Evolutionary conservation across 2,888 invertebrate genomes (phyloP).

Genomic region (Leuctra nigra): DNA sequence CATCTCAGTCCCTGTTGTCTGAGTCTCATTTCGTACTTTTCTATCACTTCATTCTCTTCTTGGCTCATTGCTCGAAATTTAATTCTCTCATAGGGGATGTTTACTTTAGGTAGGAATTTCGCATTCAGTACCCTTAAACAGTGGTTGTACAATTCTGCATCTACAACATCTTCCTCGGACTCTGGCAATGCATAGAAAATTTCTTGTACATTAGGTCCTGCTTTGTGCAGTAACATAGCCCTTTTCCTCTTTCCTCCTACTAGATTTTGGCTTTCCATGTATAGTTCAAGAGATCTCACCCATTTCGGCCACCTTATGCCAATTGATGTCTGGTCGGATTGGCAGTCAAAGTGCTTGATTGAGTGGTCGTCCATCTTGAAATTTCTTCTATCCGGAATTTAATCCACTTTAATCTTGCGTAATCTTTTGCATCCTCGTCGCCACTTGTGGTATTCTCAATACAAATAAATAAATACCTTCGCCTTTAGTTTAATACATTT

Average conservation of each 20-base stretch:
- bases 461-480: too few species aligned
- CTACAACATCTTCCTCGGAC: neutral
- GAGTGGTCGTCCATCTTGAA: neutral
- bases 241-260: neutral
- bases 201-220: neutral
- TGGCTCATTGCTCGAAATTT: neutral
- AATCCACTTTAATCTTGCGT: too few species aligned
- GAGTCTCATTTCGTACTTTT: neutral
- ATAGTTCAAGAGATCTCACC: neutral
- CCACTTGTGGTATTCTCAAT: too few species aligned
- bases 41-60: neutral
- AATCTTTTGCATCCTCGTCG: too few species aligned
- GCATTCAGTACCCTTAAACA: neutral
- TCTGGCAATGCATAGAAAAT: neutral
- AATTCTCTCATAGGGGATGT: neutral
- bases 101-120: neutral
- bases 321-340: neutral
- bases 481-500: too few species aligned
- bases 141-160: neutral
- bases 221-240: slow-evolving; percentile 3
- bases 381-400: neutral
- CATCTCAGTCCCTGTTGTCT: neutral
- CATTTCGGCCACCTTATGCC: slow-evolving; percentile 1
- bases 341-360: neutral
- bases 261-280: neutral